Conservation (phyloP, 2,797 vertebrate genomes). For the Echiichthys vipera region DNA sequence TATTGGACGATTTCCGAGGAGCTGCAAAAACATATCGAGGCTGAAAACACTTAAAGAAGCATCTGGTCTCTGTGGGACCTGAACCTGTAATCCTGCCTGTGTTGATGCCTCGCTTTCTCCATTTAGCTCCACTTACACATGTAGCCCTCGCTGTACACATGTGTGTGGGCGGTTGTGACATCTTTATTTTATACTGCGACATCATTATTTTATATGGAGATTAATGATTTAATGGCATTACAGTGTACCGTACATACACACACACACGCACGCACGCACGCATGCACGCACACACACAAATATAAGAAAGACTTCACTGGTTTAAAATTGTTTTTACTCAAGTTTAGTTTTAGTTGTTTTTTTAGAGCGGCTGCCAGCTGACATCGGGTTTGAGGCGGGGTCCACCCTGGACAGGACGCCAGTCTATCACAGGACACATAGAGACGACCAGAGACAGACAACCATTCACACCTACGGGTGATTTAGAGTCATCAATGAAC, state of each 20-base stretch:
- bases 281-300: conserved; percentile 10
- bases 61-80: conserved; percentile 29
- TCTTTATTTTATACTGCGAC: conserved; percentile 32
- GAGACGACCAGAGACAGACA: no score
- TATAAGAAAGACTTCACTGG: neutral
- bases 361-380: no score
- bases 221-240: conserved; percentile 26
- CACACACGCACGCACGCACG: no score
- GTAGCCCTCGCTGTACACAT: neutral
- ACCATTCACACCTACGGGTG: no score
- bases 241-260: no score
- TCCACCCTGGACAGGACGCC: no score
- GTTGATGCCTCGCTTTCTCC: conserved; percentile 15
- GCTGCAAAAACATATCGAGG: conserved; percentile 3
- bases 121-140: conserved; percentile 33
- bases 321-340: neutral
- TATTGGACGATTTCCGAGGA: neutral
- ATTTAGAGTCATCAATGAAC: no score
- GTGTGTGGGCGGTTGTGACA: conserved; percentile 5
- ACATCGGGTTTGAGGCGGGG: no score
- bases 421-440: no score
- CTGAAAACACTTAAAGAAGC: conserved; percentile 8
- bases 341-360: no score
- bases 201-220: conserved; percentile 43
- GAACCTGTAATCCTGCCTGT: conserved; percentile 26